phyloP scores from a whole-genome alignment of 2,113 vertebrate genomes.

The Myodes glareolus region DNA sequence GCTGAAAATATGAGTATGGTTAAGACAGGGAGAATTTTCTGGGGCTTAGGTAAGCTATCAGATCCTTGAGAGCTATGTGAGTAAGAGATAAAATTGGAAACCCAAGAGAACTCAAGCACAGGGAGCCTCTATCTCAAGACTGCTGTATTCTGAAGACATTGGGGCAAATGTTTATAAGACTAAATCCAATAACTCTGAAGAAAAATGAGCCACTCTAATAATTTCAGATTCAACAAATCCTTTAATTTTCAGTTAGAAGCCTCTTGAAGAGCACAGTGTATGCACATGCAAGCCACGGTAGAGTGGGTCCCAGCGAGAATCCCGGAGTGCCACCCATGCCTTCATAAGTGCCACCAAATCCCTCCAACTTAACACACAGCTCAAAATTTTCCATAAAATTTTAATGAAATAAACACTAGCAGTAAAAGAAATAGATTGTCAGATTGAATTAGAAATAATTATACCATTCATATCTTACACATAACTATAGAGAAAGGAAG shows the following conservation, averaged over 20 bases:
- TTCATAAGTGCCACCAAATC: neutral
- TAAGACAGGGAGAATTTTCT: neutral
- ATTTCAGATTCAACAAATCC: neutral
- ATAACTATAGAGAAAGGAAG: neutral
- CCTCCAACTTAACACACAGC: neutral
- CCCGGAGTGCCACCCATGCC: neutral
- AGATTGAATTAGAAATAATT: neutral
- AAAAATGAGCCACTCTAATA: neutral
- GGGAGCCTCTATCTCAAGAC: neutral
- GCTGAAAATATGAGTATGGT: neutral
- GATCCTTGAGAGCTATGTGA: neutral
- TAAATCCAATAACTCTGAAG: neutral
- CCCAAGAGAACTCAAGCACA: neutral
- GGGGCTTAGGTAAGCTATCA: neutral
- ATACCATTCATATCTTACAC: neutral
- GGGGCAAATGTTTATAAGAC: neutral
- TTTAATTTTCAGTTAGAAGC: neutral
- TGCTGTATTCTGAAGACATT: neutral
- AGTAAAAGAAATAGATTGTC: neutral
- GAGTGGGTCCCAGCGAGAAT: neutral
- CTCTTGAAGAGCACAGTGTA: neutral
- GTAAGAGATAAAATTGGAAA: neutral
- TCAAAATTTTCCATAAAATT: neutral
- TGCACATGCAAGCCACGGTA: neutral
- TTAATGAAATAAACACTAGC: neutral